These are phyloP conservation scores for Drosophila nigritarsus DNA, from an alignment of 2,888 invertebrate genomes.

Conservation along the genomic window DNA sequence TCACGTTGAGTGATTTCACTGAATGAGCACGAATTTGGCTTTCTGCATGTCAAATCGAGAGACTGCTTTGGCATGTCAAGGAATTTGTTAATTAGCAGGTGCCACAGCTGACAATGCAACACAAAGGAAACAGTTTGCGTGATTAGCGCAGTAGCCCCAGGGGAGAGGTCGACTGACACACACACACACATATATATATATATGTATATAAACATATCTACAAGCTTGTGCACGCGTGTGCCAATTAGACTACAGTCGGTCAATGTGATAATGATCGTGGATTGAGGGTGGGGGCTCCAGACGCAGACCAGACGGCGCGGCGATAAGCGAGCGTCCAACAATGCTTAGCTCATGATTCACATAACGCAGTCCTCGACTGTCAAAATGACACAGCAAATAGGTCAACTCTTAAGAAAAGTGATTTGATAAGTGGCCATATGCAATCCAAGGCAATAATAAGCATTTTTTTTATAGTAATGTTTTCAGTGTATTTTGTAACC, in stretches of 20 bases:
- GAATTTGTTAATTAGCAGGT: conserved; percentile 68
- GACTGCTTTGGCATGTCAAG: conserved; percentile 52
- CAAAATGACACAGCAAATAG: background rate
- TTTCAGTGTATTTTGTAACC: background rate
- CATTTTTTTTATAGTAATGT: background rate
- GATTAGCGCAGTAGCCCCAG: conserved; percentile 3
- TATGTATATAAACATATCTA: background rate
- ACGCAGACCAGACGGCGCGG: conserved; percentile 61
- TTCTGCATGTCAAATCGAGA: conserved; percentile 40
- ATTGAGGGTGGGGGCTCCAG: conserved; percentile 12
- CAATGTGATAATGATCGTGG: conserved; percentile 36
- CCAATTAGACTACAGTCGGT: conserved; percentile 30
- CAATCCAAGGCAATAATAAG: background rate
- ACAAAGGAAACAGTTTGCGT: conserved; percentile 35
- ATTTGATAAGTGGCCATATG: background rate
- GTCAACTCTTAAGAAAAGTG: background rate
- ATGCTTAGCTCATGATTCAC: conserved; percentile 30
- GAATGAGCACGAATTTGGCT: conserved; percentile 57
- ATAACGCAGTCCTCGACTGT: background rate
- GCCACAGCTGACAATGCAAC: conserved; percentile 25
- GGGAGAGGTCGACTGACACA: background rate
- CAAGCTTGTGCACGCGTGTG: conserved; percentile 32
- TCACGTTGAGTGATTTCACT: conserved; percentile 66
- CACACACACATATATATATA: fast-evolving
- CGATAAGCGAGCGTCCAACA: conserved; percentile 58